A percentile compares a stretch with the other conserved stretches of the same genome.
phyloP scores from a whole-genome alignment of 2,113 vertebrate species.

The Regulus satrapa region DNA sequence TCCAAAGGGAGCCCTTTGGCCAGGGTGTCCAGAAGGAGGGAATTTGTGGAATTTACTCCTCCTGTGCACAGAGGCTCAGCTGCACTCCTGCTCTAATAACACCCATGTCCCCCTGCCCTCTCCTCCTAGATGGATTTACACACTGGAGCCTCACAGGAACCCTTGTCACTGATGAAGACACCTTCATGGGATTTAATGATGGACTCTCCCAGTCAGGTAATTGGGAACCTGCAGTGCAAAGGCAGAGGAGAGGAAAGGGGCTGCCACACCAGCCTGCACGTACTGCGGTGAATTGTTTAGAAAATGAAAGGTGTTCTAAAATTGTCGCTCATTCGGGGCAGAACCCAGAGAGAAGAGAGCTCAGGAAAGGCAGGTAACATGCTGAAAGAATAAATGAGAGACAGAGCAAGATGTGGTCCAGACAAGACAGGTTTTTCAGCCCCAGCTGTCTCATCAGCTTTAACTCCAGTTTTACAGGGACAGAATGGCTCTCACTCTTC shows the following conservation, averaged over 20 bases:
- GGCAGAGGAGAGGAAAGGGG: not conserved
- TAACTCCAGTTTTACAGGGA: not conserved
- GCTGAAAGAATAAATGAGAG: not conserved
- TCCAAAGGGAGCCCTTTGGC: not conserved
- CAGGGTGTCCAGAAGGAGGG: not conserved
- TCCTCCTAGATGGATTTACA: constrained; percentile 83
- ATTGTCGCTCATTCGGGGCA: not conserved
- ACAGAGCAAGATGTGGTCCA: not conserved
- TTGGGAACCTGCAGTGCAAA: not conserved
- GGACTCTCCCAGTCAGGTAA: constrained; percentile 89
- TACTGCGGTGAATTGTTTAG: not conserved
- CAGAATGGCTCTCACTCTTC: not conserved
- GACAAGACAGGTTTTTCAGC: not conserved
- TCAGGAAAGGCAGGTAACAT: not conserved
- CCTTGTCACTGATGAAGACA: constrained; percentile 81
- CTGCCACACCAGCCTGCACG: not conserved
- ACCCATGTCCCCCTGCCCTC: not conserved
- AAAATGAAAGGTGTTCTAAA: not conserved
- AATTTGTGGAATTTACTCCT: not conserved
- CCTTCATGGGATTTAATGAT: constrained; percentile 88
- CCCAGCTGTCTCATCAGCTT: not conserved
- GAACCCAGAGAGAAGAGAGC: not conserved
- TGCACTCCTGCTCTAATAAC: not conserved
- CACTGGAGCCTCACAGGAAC: constrained; percentile 90
- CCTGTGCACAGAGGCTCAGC: not conserved